phyloP scores from a whole-genome alignment of 2,797 vertebrate genomes.

The Meda fulgida region DNA sequence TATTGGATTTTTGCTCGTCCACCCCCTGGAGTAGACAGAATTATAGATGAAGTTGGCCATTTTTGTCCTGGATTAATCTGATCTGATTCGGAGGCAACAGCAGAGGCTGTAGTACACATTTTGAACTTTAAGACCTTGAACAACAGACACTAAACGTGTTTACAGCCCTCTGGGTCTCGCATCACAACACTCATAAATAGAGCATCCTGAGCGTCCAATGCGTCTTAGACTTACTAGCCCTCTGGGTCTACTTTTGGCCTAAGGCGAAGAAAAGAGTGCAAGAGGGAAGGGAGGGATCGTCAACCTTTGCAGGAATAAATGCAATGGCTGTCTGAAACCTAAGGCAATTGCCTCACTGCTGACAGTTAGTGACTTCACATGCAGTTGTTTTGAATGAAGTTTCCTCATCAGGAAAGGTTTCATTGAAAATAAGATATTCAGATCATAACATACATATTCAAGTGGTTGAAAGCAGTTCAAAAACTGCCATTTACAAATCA shows the following conservation, averaged over 20 bases:
- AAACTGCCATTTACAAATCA: neutral
- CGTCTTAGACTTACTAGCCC: slow-evolving; percentile 42
- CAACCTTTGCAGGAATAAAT: slow-evolving; percentile 15
- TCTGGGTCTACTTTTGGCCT: slow-evolving; percentile 34
- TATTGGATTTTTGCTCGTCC: slow-evolving; percentile 18
- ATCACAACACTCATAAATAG: slow-evolving; percentile 50
- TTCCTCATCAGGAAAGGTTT: neutral
- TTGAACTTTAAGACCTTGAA: slow-evolving; percentile 53
- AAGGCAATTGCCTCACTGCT: neutral
- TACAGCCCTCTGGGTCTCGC: slow-evolving; percentile 41
- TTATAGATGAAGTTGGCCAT: slow-evolving; percentile 27
- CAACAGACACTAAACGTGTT: slow-evolving; percentile 56
- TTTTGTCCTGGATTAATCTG: slow-evolving; percentile 51
- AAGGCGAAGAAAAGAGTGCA: slow-evolving; percentile 24
- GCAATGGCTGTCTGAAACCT: slow-evolving; percentile 1
- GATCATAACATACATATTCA: neutral
- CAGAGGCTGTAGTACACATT: slow-evolving; percentile 15
- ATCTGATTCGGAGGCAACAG: slow-evolving; percentile 36
- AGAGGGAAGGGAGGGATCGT: neutral
- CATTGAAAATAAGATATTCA: neutral
- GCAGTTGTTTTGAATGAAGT: neutral
- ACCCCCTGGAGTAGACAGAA: slow-evolving; percentile 39
- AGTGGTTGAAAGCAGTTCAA: neutral
- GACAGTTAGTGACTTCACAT: slow-evolving; percentile 12
- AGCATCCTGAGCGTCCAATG: slow-evolving; percentile 34